Evolutionary conservation across 2,888 invertebrate species (phyloP), one percentile per base, ranked within the genome.

Genomic region (Scelioninae gen. 2): DNA sequence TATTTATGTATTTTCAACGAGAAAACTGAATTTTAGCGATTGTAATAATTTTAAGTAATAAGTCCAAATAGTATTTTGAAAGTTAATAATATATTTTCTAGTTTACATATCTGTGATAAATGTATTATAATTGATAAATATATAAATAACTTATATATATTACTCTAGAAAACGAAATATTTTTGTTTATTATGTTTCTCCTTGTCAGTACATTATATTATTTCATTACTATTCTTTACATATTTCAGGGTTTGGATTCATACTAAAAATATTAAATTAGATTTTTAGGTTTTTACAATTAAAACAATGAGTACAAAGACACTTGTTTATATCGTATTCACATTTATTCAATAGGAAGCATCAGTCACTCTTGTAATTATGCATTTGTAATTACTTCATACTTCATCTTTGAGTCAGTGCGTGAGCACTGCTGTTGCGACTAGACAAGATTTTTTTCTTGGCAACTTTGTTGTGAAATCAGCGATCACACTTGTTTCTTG

Each of bases 81-180:
- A 79, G 80, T 79, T 80, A 77, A 76, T 83, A 81, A 77, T 79
- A 79, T 84, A 83, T 81, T 84, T 84, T 85, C 81, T 85, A 84
- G 84, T 79, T 84, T 85, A 84, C 82, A 81, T 84, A 84, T 85
- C 85, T 85, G 85, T 85, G 85, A 85, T 85, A 85, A 83, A 80
- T 81, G 81, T 84, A 84, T 81, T 82, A 82, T 82, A 72, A 76
- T 73, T 60, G 65, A 76, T 69, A 68, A 67, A 52, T 68, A 70
- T 75, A 76, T 71, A 75, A 73, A 70, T 77, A 73, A 72, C 58
- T 72, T 69, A 68, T 61, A 61, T 25, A 25, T 25, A 25, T 25
- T n/a, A n/a, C n/a, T n/a, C n/a, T n/a, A n/a, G 9, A 50, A 7
- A 11, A 48, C 4, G 13, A 39, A 39, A 15, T 25, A 7, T 58